Conservation (phyloP, 1,140 invertebrate species). For the Achatina immaculata region DNA sequence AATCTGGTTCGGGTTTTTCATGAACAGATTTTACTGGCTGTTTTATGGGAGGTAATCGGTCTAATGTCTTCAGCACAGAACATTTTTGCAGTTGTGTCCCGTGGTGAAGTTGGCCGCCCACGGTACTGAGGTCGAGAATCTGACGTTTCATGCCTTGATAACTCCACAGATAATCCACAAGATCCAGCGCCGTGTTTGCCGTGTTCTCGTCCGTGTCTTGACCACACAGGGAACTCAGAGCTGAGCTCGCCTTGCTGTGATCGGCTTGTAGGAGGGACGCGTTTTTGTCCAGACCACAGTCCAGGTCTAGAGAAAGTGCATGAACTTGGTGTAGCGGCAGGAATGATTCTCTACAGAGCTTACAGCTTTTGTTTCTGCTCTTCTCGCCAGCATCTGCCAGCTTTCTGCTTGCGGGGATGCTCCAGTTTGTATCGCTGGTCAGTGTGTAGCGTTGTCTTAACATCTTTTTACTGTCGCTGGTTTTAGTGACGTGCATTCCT, state of each 20-base stretch:
- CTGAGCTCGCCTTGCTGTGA: too few species aligned
- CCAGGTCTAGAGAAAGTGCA: too few species aligned
- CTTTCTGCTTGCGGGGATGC: too few species aligned
- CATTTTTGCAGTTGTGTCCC: not conserved
- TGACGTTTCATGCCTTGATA: not conserved
- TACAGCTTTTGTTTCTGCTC: too few species aligned
- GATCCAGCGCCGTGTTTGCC: not conserved
- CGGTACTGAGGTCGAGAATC: not conserved
- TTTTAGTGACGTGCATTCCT: not conserved
- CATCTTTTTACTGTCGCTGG: not conserved
- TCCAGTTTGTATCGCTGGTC: not conserved
- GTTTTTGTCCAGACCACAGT: too few species aligned
- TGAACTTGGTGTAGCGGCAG: too few species aligned
- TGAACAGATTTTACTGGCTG: not conserved
- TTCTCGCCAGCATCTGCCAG: too few species aligned
- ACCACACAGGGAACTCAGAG: too few species aligned
- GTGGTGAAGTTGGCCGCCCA: not conserved
- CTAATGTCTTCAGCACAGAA: not conserved
- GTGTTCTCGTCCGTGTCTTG: too few species aligned
- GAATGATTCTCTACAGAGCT: too few species aligned
- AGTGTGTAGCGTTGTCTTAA: not conserved
- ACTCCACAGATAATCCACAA: not conserved
- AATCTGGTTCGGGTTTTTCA: not conserved
- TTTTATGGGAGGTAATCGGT: not conserved
- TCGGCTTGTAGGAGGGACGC: too few species aligned